Evolutionary conservation across 2,888 invertebrate genomes (phyloP), one percentile per base, ranked within the genome.

Genomic region (Actias luna): DNA sequence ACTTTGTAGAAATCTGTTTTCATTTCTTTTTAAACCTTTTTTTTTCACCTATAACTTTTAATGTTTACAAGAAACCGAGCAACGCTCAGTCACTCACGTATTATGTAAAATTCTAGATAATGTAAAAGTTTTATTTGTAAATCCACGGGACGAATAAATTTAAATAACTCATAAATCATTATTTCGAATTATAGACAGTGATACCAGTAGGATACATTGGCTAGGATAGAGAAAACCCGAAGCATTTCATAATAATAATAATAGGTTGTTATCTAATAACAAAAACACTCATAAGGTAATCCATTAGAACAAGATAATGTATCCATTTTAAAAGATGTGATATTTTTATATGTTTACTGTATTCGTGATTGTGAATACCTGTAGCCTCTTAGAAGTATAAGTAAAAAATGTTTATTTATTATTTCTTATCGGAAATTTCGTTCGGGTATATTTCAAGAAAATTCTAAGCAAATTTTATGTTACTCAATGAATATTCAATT

Each of bases 401-500:
- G 22, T 50, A 12, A 50, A 25, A 50, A 50, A 25, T 50, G 46
- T 25, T 50, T 50, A 22, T 50, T 50, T 50, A 25, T 50, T 50
- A n/a, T n/a, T 50, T 3, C 22, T 50, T 22, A 50, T 12, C 25
- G 46, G 25, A 22, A 50, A 25, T 50, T 50, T 50, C 46, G 25
- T 12, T 50, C 3, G 12, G 12, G 12, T 12, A 25, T 50, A 12
- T 50, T 25, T 25, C 25, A 50, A 12, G 8, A 65, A 70, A 70
- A 74, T 72, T 71, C 68, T 71, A 68, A 68, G 67, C 72, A 73
- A 73, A 67, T 74, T 74, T 66, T 64, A 69, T 64, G 72, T 68
- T 71, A 70, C 70, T 67, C 70, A 59, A 59, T 62, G 74, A 79
- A 76, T 76, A 81, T 80, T 76, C 74, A 77, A 75, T 76, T 74